A percentile compares a stretch with the other conserved stretches of the same genome.
Conservation (phyloP, 2,113 vertebrate species). For the Sylvilagus bachmani region DNA sequence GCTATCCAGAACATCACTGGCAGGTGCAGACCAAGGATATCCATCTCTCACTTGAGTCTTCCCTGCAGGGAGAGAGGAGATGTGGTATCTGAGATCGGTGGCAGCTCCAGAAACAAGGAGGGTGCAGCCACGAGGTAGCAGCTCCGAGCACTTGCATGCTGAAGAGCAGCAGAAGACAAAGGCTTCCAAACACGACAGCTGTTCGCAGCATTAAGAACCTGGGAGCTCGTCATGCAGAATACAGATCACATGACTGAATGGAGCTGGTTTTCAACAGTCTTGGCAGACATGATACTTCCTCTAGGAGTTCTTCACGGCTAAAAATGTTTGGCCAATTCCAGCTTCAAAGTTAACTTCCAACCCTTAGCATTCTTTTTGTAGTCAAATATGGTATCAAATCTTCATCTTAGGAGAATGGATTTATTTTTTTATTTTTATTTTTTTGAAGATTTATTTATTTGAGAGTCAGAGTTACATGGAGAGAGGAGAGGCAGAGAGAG, state of each 20-base stretch:
- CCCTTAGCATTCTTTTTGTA: neutral
- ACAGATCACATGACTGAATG: neutral
- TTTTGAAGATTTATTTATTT: too few relatives aligned
- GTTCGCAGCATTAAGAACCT: neutral
- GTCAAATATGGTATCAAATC: neutral
- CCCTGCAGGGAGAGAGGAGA: neutral
- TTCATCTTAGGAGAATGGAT: neutral
- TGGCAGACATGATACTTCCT: neutral
- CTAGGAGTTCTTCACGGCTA: neutral
- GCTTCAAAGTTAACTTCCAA: conserved; percentile 1
- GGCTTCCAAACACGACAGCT: neutral
- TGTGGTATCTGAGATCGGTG: neutral
- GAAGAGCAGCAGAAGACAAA: neutral
- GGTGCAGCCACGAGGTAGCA: neutral
- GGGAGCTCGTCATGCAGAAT: neutral
- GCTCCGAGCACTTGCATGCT: neutral
- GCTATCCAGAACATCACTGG: neutral
- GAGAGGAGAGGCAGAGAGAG: too few relatives aligned
- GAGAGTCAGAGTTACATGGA: too few relatives aligned
- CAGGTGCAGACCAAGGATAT: neutral
- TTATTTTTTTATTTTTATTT: neutral
- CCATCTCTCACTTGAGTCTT: neutral
- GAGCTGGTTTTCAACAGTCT: neutral
- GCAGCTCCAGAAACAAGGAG: neutral
- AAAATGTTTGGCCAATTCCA: neutral